Base-by-base conservation (phyloP, 2,113 vertebrate species). In the Zosterops lateralis region DNA sequence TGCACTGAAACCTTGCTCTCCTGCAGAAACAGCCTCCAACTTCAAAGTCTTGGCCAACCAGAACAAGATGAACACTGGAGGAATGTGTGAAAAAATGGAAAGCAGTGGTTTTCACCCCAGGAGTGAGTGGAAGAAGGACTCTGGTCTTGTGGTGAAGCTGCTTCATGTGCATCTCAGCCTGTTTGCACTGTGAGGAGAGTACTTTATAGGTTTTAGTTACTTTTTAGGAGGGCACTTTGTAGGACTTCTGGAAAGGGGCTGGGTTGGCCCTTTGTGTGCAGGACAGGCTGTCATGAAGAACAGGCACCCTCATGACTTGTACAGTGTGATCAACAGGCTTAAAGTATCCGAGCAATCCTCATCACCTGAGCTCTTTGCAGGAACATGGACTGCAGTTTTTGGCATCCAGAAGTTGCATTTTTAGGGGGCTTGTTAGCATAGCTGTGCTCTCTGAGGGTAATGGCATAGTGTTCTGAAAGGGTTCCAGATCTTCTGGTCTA, bases 331-430 rank as follows among this genome's bases (percentile, higher is more conserved):
- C 74, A 72, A 65, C 54, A 70, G 62, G 62, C 77, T 94, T 95
- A 89, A 91, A 84, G 68, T 81, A 92, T 81, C 86, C 89, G 34
- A 92, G 65, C 90, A 92, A 94, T 91, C 78, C 66, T 31, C 74
- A 73, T 61, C 70, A 50, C 74, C 60, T 93, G 67, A 84, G 71
- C 70, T 62, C 74, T 87, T 93, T 96, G 70, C 84, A 62, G 38
- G 61, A 89, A 26, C 80, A 47, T 22, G 62, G 73, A 24, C 53
- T 87, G 73, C 80, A 73, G 81, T 1, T 84, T 84, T 93, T 82
- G 81, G 78, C 92, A 72, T 36, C 78, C 74, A 92, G 58, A 62
- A 82, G 74, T 74, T 92, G 58, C 89, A 85, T 94, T 89, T 96
- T 94, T 82, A 75, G 92, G 81, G 74, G 68, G 74, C 45, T 82